phyloP scores from a whole-genome alignment of 2,797 vertebrate genomes.

The Phalloptychus januarius region DNA sequence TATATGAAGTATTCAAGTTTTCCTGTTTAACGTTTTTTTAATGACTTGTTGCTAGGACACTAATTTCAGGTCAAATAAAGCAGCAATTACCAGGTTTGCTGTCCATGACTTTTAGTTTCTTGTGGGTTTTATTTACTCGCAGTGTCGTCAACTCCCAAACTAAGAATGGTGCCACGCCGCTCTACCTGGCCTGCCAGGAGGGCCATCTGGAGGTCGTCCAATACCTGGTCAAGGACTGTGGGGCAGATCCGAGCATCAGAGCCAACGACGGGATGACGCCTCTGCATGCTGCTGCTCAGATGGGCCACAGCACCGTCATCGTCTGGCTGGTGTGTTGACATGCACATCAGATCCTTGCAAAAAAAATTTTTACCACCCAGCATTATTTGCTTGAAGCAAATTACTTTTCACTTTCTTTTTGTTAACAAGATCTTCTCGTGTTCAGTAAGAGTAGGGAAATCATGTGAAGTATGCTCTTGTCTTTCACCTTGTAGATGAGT shows the following conservation, averaged over 20 bases:
- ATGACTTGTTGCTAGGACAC: background rate
- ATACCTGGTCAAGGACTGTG: conserved; percentile 94
- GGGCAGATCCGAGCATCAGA: conserved; percentile 86
- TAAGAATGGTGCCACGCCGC: conserved; percentile 96
- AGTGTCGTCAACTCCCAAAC: conserved; percentile 93
- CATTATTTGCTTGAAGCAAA: background rate
- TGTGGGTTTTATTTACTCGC: conserved; percentile 39
- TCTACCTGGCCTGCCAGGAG: conserved; percentile 98
- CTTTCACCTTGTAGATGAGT: conserved; percentile 81
- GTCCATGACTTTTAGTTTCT: background rate
- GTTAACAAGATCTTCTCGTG: background rate
- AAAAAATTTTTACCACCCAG: background rate
- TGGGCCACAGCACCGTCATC: conserved; percentile 95
- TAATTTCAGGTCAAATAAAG: background rate
- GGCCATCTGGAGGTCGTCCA: conserved; percentile 96
- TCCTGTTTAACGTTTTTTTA: background rate
- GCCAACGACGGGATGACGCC: conserved; percentile 96
- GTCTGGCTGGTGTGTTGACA: conserved; percentile 91
- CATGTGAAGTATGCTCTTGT: background rate
- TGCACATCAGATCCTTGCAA: background rate
- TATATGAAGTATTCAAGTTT: background rate
- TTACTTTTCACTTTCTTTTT: fast-evolving
- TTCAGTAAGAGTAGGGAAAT: background rate
- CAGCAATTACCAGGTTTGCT: background rate
- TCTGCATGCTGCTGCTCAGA: conserved; percentile 94